Evolutionary conservation across 2,113 vertebrate species (phyloP), one percentile per base, ranked within the genome.

Genomic region (Callorhinus ursinus): DNA sequence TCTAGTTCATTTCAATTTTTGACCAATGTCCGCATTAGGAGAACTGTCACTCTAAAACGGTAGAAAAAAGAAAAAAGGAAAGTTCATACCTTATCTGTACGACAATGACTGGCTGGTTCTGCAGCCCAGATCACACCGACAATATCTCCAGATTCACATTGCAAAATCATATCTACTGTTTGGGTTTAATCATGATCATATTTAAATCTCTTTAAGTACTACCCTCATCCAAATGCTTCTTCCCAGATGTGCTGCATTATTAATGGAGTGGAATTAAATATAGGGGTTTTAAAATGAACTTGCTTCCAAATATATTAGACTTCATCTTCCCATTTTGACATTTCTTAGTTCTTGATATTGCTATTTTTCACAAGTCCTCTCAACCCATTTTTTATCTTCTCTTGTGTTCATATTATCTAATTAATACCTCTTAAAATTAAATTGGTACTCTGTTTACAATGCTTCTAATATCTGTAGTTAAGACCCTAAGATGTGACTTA

Each of bases 251-350:
- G 74, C 61, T 98, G 88, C 96, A 98, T 98, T 96, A 98, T 98
- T 97, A 95, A 98, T 97, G 55, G 72, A 67, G 72, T 92, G 26
- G 84, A 97, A 97, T 98, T 98, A 98, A 98, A 97, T 98, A 96
- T 61, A 98, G 90, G 88, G 55, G 53, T 94, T 97, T 97, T 96
- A 83, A 96, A 98, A 98, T 96, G 97, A 98, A 97, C 90, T 95
- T 96, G 94, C 83, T 96, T 98, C 95, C 93, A 98, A 98, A 97
- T 98, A 97, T 98, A 98, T 98, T 96, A 93, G 92, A 94, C 88
- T 97, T 98, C 96, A 97, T 88, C 67, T 96, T 96, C 93, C 76
- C 65, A 88, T 74, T 95, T 95, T 93, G 84, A 96, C 72, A 76
- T 92, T 95, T 77, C 96, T 98, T 95, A 91, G 88, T 97, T 98